Conservation (phyloP, 2,113 vertebrate species). For the Ivindomyrus marchei region DNA sequence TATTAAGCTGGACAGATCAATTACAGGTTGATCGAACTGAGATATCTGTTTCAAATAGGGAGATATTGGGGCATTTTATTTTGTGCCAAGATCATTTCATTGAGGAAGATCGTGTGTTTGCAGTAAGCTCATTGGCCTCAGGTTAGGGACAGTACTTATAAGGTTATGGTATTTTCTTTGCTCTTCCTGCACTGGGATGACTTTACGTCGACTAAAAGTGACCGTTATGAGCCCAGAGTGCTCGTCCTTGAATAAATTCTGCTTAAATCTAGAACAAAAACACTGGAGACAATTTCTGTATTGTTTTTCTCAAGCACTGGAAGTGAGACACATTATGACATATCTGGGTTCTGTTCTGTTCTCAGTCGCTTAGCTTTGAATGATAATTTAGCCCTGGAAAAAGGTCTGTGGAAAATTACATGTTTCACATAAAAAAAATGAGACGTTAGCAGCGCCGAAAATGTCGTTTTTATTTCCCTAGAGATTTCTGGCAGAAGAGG, state of each 20-base stretch:
- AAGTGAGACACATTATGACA: not conserved
- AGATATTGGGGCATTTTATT: not conserved
- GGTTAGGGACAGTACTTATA: not conserved
- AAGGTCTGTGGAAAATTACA: not conserved
- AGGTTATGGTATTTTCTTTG: not conserved
- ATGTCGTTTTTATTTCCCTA: not conserved
- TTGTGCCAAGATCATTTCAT: not conserved
- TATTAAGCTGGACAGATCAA: not conserved
- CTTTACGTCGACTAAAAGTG: not conserved
- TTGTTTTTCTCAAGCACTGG: not conserved
- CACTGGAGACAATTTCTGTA: not conserved
- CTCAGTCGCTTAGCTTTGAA: not conserved
- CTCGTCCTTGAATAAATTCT: slow-evolving; percentile 22
- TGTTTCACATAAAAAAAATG: not conserved
- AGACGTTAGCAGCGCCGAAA: not conserved
- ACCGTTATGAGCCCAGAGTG: not conserved
- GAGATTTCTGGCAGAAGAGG: not conserved
- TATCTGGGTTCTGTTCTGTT: not conserved
- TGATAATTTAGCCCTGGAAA: not conserved
- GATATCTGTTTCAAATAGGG: not conserved
- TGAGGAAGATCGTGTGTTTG: not conserved
- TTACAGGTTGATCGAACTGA: not conserved
- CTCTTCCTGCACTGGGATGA: not conserved
- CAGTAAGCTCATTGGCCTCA: not conserved
- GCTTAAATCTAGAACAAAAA: not conserved